Conservation (phyloP, 2,113 vertebrate genomes). For the Motacilla alba region DNA sequence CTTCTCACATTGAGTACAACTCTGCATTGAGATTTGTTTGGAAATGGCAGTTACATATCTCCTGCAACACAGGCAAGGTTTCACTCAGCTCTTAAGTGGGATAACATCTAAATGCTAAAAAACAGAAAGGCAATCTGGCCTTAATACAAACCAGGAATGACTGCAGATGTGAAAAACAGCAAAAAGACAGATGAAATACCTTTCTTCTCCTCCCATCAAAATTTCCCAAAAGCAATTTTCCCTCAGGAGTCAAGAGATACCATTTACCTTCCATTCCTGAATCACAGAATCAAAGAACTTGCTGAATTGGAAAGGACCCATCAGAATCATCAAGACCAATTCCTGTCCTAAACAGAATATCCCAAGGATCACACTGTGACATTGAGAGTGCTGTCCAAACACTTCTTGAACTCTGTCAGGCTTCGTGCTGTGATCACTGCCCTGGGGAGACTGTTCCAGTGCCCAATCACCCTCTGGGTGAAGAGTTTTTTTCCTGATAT, state of each 20-base stretch:
- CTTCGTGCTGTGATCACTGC: neutral
- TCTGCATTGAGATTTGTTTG: neutral
- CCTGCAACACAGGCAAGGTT: neutral
- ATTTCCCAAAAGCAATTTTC: neutral
- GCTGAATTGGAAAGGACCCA: neutral
- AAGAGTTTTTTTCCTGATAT: neutral
- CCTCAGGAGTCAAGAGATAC: neutral
- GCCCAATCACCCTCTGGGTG: accelerated
- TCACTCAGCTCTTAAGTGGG: neutral
- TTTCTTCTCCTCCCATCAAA: neutral
- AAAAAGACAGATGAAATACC: neutral
- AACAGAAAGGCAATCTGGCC: neutral
- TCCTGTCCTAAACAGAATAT: neutral
- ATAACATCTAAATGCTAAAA: neutral
- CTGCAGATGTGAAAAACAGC: neutral
- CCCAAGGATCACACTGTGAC: neutral
- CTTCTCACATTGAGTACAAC: neutral
- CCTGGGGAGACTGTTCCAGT: neutral
- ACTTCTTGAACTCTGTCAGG: neutral
- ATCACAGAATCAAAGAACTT: neutral
- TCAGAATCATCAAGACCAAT: neutral
- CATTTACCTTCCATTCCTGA: neutral
- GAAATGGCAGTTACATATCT: neutral
- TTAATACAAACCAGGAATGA: neutral
- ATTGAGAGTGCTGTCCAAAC: neutral